Base-by-base conservation (phyloP, 2,888 invertebrate genomes). In the Margaritifera margaritifera region DNA sequence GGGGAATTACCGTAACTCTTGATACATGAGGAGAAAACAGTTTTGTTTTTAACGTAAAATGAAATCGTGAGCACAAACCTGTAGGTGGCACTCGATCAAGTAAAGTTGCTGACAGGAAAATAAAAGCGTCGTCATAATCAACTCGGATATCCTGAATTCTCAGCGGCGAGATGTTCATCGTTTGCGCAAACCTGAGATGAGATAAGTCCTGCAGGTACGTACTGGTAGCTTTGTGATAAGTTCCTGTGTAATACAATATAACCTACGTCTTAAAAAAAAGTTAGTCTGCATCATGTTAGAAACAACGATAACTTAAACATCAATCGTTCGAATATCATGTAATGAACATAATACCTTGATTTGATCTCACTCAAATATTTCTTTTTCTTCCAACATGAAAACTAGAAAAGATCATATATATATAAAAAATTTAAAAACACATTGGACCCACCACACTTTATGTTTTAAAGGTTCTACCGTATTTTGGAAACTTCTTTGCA, bases 61-160 rank as follows among this genome's bases (percentile, higher is more conserved):
- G 11, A 42, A 42, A 42, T 42, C 1, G 11, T 42, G 42, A 42
- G 42, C 42, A 74, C 63, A 68, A 69, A 84, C 85, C 79, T 64
- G 72, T 62, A 8, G 80, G 56, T 31, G 80, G 78, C 0, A 80
- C 72, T 59, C 71, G 67, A 62, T 80, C 80, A 11, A 85, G 72
- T 31, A 85, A 66, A 20, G 79, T 80, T 1, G 79, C 81, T 22
- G 66, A 71, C 18, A 84, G 62, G 68, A 74, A 84, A 6, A 82
- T 64, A 72, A 76, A 74, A 18, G 75, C 71, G 60, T 72, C 68
- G 71, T 84, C 83, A 42, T 79, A 72, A 57, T 81, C 79, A 4
- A 84, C 31, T 8, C 63, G 58, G 22, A 83, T 27, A 27, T 77
- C 57, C 68, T 80, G 79, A 11, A 85, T 55, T 56, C 84, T 63